Evolutionary conservation across 2,113 vertebrate genomes (phyloP), one percentile per base, ranked within the genome.

Genomic region (Sigmodon hispidus): DNA sequence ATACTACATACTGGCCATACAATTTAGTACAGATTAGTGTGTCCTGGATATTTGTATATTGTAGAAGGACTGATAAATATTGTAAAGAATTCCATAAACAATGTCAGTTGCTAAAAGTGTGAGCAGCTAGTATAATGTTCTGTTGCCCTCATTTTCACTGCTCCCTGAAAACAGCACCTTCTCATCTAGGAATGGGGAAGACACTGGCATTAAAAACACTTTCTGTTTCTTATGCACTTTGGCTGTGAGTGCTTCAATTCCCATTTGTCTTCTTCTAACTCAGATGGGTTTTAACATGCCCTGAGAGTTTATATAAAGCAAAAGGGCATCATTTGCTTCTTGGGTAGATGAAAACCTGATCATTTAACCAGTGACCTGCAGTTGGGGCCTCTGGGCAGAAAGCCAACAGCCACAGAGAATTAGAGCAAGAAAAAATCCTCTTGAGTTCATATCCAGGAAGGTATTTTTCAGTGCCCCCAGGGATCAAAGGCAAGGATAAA

Each of bases 391-490:
- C 96, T 94, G 93, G 94, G 94, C 91, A 70, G 87, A 63, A 91
- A 93, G 93, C 95, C 97, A 94, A 52, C 48, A 95, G 67, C 22
- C 55, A 88, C 61, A 77, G 55, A 88, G 70, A 94, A 96, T 91
- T 83, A 96, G 22, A 91, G 22, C 21, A 77, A 12, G 59, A 73
- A 48, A 50, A 90, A 89, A 70, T 84, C 48, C 48, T 96, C 67
- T 76, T 65, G 67, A 93, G 89, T 91, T 96, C 77, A 91, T 79
- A 77, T 73, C 22, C 86, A 79, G 69, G 65, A 91, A 92, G 61
- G 22, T 89, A 79, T 93, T 96, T 94, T 91, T 93, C 77, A 79
- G 26, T 84, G 77, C 50, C 76, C 52, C 88, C 3, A 31, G 43
- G 86, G 91, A 89, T 95, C 93, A 96, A 94, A 97, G 52, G 91